These are phyloP conservation scores for Tridacna crocea DNA, from an alignment of 2,888 invertebrate genomes.

Conservation along the genomic window DNA sequence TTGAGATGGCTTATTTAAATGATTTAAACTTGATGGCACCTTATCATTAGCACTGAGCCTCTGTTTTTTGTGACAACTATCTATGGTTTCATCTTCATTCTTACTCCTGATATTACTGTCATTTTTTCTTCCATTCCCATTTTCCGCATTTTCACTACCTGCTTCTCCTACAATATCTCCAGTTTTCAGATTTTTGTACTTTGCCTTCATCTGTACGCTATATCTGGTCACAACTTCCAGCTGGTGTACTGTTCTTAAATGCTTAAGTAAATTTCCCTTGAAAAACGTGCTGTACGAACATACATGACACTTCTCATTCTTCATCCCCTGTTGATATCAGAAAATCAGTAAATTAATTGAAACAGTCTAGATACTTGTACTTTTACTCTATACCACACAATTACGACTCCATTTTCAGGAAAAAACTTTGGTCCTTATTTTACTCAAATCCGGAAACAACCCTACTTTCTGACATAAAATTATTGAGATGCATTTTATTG, in stretches of 20 bases:
- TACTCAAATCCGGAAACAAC: too few species aligned
- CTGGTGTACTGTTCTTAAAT: conserved; percentile 47
- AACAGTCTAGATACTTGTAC: too few species aligned
- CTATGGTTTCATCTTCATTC: neutral
- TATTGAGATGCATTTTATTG: too few species aligned
- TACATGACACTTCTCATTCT: conserved; percentile 43
- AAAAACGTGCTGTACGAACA: conserved; percentile 49
- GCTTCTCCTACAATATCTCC: conserved; percentile 38
- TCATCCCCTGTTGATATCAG: conserved; percentile 35
- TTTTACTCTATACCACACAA: too few species aligned
- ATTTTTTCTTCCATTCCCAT: neutral
- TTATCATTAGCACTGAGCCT: too few species aligned
- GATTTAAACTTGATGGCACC: too few species aligned
- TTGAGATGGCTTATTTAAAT: too few species aligned
- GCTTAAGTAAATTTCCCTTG: conserved; percentile 48
- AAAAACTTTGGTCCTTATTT: too few species aligned
- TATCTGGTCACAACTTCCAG: conserved; percentile 43
- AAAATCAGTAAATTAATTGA: neutral
- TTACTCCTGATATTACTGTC: too few species aligned
- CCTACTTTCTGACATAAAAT: too few species aligned
- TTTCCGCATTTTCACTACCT: neutral
- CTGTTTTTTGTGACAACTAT: neutral
- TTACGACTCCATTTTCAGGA: too few species aligned
- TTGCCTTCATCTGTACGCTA: conserved; percentile 52
- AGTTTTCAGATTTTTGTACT: conserved; percentile 46